Conservation (phyloP, 2,113 vertebrate species). For the Neolamprologus sp. region DNA sequence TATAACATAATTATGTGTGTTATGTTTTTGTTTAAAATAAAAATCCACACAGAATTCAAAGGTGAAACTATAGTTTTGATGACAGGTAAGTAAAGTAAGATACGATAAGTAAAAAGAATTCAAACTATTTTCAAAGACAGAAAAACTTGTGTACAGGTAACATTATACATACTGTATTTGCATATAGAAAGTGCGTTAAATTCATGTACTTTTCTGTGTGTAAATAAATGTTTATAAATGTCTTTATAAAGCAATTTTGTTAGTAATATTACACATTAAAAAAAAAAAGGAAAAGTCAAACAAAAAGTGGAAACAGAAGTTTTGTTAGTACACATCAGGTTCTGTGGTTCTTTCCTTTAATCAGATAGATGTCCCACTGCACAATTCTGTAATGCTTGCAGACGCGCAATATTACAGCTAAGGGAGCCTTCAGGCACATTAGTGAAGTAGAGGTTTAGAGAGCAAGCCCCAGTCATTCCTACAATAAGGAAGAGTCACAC, state of each 20-base stretch:
- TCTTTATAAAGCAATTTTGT: background rate
- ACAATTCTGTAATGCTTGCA: conserved; percentile 34
- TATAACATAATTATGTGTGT: background rate
- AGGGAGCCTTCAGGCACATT: conserved; percentile 52
- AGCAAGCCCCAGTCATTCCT: conserved; percentile 47
- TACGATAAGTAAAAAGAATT: background rate
- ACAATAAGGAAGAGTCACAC: conserved; percentile 71
- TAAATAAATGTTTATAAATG: background rate
- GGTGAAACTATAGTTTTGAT: background rate
- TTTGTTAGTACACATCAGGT: background rate
- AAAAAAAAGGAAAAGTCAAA: background rate
- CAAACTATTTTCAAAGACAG: background rate
- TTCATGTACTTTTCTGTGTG: background rate
- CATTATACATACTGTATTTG: background rate
- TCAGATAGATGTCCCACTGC: conserved; percentile 23
- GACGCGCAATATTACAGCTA: conserved; percentile 52
- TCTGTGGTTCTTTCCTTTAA: conserved; percentile 31
- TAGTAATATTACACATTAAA: background rate
- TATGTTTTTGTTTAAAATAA: background rate
- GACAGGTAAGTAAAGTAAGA: background rate
- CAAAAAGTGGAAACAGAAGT: background rate
- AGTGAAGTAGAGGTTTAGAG: conserved; percentile 50
- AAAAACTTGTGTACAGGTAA: background rate
- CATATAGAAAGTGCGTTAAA: background rate
- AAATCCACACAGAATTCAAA: conserved; percentile 43